Evolutionary conservation across 2,888 invertebrate species (phyloP).

Genomic region (Polyommatus icarus): DNA sequence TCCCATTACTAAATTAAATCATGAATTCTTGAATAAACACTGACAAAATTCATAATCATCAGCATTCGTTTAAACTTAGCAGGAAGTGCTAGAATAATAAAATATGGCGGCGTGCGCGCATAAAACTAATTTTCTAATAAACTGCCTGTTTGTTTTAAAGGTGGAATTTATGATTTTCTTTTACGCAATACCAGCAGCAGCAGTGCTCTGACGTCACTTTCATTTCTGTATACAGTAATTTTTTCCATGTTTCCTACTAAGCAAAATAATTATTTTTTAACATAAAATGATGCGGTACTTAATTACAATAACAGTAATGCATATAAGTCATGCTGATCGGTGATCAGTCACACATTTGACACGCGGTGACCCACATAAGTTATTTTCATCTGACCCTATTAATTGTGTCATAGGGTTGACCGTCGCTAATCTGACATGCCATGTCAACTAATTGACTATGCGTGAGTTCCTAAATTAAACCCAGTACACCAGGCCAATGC

Average conservation of each 20-base stretch:
- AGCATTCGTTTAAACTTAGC: background rate
- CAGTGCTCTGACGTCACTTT: no score
- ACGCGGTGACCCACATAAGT: background rate
- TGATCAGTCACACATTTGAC: background rate
- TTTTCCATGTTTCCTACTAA: no score
- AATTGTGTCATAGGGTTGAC: background rate
- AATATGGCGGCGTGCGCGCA: background rate
- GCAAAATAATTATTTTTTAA: no score
- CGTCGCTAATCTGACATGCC: background rate
- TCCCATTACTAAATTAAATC: no score
- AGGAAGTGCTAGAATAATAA: background rate
- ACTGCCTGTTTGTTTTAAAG: background rate
- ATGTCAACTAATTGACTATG: no score
- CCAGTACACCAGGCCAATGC: no score
- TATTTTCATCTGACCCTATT: background rate
- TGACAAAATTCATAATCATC: no score
- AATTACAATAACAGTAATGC: no score
- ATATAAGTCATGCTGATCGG: background rate
- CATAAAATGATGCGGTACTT: no score
- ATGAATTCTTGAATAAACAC: no score
- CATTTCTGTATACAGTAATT: no score
- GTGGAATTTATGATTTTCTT: background rate
- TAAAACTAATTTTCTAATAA: constrained; percentile 14
- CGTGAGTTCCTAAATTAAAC: no score
- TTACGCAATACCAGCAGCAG: background rate